Evolutionary conservation across 2,113 vertebrate species (phyloP).

Genomic region (Garra rufa): DNA sequence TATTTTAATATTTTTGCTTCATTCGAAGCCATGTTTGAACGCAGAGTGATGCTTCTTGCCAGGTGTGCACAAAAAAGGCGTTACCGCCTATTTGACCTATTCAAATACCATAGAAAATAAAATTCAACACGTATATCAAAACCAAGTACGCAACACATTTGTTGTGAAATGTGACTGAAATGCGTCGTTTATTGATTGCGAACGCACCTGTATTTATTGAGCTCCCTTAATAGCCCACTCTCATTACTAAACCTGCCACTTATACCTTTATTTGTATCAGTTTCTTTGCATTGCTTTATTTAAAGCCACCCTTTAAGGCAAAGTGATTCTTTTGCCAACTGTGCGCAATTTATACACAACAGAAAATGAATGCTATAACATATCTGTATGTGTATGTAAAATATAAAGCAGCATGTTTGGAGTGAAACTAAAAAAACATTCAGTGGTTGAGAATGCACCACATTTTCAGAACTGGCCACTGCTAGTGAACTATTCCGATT

Average conservation of each 20-base stretch:
- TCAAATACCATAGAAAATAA: neutral
- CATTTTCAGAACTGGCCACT: neutral
- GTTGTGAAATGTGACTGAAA: neutral
- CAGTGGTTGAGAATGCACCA: neutral
- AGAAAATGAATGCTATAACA: neutral
- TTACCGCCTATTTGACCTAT: neutral
- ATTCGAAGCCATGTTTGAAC: neutral
- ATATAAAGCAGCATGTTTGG: neutral
- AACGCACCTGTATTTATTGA: neutral
- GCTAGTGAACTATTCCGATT: neutral
- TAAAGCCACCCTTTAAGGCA: neutral
- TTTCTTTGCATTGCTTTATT: neutral
- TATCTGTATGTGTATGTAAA: neutral
- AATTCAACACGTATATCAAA: neutral
- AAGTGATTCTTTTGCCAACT: neutral
- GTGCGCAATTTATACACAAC: neutral
- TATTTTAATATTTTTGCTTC: neutral
- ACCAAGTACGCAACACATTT: neutral
- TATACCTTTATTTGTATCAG: too few relatives aligned
- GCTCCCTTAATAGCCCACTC: neutral
- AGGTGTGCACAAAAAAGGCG: slow-evolving; percentile 34
- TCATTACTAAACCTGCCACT: neutral
- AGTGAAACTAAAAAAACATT: neutral
- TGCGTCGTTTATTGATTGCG: neutral
- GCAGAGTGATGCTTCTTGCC: neutral